Base-by-base conservation (phyloP, 2,888 invertebrate species). In the Opisthograptis luteolata region DNA sequence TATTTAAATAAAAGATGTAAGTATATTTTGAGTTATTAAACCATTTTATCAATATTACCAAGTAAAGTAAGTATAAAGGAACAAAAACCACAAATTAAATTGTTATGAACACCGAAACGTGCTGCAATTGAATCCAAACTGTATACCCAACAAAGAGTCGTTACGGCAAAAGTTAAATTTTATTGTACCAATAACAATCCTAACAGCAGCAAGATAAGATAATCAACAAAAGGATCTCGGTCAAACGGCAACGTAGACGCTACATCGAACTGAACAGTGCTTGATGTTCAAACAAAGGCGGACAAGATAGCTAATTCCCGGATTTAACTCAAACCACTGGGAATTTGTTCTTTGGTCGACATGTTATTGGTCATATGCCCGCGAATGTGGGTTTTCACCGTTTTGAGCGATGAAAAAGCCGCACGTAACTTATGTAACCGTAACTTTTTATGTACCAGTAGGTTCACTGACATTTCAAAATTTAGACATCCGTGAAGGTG, bases 171-270 rank as follows among this genome's bases (percentile, higher is more conserved):
- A 42, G 35, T 55, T 47, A 55, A 46, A 49, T 47, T 56, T 49
- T 55, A 55, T 49, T 37, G 44, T 30, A 19, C 36, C 30, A 54
- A 49, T 55, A 50, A 55, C 50, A 47, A 48, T 53, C 31, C 34
- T 32, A 41, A 44, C 44, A 39, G 20, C 34, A 39, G 32, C 34
- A 24, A 49, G 54, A 56, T 56, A 49, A 52, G 43, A 46, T 20
- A 37, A 51, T 50, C 53, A 44, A 35, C 13, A 9, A 24, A 43
- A 17, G 22, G 41, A 39, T 60, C 42, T 55, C 44, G 34, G 40
- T 47, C 40, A 47, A 47, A 58, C 52, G 47, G 52, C 41, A 17
- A 37, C 35, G 34, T 30, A 15, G 27, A 28, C 34, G 10, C n/a
- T 2, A 27, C 31, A 15, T 27, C 28, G 28, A 41, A 14, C 9